phyloP scores from a whole-genome alignment of 2,888 invertebrate species.

The Harpagoxenus sublaevis region DNA sequence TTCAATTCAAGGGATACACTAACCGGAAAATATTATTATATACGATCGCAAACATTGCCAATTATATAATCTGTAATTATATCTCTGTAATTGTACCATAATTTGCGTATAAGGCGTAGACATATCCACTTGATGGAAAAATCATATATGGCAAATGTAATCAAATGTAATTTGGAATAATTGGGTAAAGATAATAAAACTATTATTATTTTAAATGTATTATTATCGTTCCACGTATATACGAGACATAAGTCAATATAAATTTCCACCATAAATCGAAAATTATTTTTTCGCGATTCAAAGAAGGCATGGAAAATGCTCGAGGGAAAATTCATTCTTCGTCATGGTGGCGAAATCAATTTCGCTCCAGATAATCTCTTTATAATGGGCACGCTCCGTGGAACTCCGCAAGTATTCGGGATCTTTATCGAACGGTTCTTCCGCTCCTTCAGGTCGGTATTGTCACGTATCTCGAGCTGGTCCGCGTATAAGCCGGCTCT shows the following conservation, averaged over 20 bases:
- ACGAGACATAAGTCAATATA: neutral
- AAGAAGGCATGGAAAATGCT: neutral
- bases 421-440: constrained; percentile 21
- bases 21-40: neutral
- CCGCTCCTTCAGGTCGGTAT: neutral
- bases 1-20: neutral
- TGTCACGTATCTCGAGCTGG: neutral
- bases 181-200: neutral
- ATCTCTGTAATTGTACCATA: neutral
- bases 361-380: neutral
- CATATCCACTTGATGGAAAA: neutral
- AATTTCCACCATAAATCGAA: neutral
- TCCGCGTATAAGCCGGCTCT: constrained; percentile 18
- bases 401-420: constrained; percentile 36
- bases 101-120: neutral
- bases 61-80: neutral
- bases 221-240: neutral
- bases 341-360: neutral
- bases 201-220: neutral
- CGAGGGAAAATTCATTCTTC: neutral
- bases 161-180: neutral
- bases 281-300: neutral
- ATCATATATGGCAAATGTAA: neutral
- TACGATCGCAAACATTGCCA: neutral
- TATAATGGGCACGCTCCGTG: neutral